Conservation (phyloP, 2,113 vertebrate species). For the Sakesphorus luctuosus region DNA sequence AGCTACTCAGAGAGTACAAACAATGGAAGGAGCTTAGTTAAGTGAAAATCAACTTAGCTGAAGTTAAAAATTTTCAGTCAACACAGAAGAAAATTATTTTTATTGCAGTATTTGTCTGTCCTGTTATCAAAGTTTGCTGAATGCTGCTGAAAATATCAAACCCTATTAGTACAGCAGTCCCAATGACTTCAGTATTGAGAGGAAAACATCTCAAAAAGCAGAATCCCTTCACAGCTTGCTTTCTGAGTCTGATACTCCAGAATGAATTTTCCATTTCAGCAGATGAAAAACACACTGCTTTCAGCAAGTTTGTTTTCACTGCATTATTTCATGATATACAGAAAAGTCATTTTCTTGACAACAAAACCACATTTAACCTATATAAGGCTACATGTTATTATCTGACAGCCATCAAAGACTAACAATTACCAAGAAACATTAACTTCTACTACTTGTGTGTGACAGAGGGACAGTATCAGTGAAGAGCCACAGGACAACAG, state of each 20-base stretch:
- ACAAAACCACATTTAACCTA: neutral
- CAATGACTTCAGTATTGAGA: neutral
- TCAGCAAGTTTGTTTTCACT: neutral
- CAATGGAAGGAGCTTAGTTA: neutral
- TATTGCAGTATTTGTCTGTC: neutral
- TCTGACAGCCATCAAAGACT: neutral
- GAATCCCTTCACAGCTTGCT: neutral
- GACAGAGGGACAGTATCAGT: neutral
- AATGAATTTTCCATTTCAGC: neutral
- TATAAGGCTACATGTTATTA: neutral
- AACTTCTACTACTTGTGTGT: neutral
- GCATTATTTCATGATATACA: neutral
- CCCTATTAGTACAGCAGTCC: neutral
- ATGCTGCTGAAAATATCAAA: neutral
- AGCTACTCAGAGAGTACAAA: neutral
- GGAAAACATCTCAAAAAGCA: neutral
- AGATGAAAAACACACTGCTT: neutral
- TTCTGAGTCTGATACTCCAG: neutral
- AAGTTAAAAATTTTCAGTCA: neutral
- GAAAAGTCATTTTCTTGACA: neutral
- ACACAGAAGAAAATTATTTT: neutral
- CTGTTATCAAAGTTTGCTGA: neutral
- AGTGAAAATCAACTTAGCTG: neutral
- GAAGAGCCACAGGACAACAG: neutral
- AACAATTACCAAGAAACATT: neutral